phyloP scores from a whole-genome alignment of 2,113 vertebrate genomes.

The Colius striatus region DNA sequence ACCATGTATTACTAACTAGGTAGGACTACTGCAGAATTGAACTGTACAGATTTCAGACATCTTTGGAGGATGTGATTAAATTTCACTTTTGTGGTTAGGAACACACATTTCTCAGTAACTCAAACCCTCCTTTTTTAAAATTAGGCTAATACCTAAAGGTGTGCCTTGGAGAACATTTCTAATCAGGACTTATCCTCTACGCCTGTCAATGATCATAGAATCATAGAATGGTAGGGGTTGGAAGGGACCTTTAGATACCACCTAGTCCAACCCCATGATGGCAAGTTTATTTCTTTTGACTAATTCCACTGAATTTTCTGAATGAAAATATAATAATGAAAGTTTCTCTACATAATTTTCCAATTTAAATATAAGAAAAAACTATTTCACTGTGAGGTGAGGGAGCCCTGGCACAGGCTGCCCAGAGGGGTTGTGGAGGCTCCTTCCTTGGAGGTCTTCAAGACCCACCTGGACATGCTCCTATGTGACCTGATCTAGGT shows the following conservation, averaged over 20 bases:
- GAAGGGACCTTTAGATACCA: no score
- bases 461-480: no score
- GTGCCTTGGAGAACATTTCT: conserved; percentile 6
- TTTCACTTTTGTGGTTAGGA: not conserved
- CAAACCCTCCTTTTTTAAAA: not conserved
- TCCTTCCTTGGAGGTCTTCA: no score
- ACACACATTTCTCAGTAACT: not conserved
- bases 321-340: conserved; percentile 11
- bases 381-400: no score
- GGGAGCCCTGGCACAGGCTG: no score
- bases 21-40: not conserved
- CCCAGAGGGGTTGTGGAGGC: no score
- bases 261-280: no score
- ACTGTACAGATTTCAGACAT: not conserved
- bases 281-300: not conserved
- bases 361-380: no score
- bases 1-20: not conserved
- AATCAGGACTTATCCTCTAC: conserved; percentile 19
- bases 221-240: no score
- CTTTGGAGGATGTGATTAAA: not conserved
- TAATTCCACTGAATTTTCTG: conserved; percentile 17
- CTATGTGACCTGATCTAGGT: no score
- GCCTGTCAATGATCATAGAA: not conserved
- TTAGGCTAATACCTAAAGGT: not conserved
- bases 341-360: not conserved